Evolutionary conservation across 2,888 invertebrate species (phyloP).

Genomic region (Drosophila flavopinicola): DNA sequence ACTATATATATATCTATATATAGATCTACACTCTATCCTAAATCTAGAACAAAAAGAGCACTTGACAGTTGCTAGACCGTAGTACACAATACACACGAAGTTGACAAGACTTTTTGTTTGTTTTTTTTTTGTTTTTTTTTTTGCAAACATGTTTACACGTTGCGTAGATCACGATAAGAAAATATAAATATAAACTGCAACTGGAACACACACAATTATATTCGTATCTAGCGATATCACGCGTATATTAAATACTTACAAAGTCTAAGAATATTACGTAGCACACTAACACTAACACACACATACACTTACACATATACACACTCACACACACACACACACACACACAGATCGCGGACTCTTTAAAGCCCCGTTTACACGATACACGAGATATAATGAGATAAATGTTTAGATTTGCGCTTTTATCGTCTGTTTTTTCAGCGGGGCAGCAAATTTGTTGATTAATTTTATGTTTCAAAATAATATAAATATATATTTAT

Average conservation of each 20-base stretch:
- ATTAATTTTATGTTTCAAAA: constrained; percentile 74
- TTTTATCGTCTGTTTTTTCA: constrained; percentile 39
- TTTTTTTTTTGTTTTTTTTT: background rate
- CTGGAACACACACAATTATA: constrained; percentile 19
- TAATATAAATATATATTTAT: constrained; percentile 31
- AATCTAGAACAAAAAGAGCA: constrained; percentile 35
- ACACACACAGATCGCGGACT: constrained; percentile 16
- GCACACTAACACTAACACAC: constrained; percentile 31
- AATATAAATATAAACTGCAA: constrained; percentile 5
- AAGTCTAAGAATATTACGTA: constrained; percentile 63
- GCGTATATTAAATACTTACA: constrained; percentile 50
- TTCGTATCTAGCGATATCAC: constrained; percentile 46
- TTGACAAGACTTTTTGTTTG: background rate
- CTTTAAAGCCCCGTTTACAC: constrained; percentile 32
- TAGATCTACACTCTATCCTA: constrained; percentile 20
- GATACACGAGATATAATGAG: constrained; percentile 7
- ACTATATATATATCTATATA: constrained; percentile 14
- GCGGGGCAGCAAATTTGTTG: constrained; percentile 64
- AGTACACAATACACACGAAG: constrained; percentile 24
- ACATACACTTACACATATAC: constrained; percentile 18
- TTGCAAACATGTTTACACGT: constrained; percentile 18
- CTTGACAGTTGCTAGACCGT: constrained; percentile 44
- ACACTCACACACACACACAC: constrained; percentile 14
- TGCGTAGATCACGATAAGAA: constrained; percentile 25
- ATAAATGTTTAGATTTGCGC: constrained; percentile 34